Evolutionary conservation across 64 coral and sea anemone genomes (phyloP).

Genomic region (Pachyseris speciosa): DNA sequence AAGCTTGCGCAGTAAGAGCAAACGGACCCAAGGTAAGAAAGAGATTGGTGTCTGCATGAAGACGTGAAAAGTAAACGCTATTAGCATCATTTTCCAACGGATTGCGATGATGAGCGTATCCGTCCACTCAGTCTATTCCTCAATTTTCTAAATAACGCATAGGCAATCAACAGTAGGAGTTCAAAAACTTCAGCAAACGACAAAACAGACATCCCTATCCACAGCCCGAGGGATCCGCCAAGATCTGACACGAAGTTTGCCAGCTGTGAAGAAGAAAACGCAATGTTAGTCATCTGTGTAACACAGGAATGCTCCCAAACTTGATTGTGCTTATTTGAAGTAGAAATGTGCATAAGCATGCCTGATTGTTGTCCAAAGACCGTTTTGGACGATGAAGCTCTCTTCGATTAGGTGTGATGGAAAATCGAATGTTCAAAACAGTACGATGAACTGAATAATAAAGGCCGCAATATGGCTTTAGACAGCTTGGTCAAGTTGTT

Average conservation of each 20-base stretch:
- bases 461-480: too few species aligned
- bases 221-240: constrained; percentile 15
- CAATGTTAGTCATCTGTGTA: neutral
- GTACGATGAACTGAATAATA: too few species aligned
- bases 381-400: too few species aligned
- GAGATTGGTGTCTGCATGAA: too few species aligned
- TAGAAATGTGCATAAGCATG: too few species aligned
- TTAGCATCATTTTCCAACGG: neutral
- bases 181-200: constrained; percentile 31
- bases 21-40: neutral
- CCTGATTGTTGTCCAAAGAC: too few species aligned
- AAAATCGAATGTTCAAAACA: too few species aligned
- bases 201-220: constrained; percentile 47
- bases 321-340: too few species aligned
- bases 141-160: neutral
- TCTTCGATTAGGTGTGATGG: too few species aligned
- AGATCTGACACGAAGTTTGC: constrained; percentile 30
- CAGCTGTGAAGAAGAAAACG: neutral
- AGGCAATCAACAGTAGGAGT: neutral
- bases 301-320: too few species aligned
- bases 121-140: neutral
- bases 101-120: neutral
- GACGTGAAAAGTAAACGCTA: neutral
- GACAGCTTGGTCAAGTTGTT: too few species aligned
- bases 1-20: neutral